Evolutionary conservation across 1,140 invertebrate genomes (phyloP).

Genomic region (Brachionus calyciflorus): DNA sequence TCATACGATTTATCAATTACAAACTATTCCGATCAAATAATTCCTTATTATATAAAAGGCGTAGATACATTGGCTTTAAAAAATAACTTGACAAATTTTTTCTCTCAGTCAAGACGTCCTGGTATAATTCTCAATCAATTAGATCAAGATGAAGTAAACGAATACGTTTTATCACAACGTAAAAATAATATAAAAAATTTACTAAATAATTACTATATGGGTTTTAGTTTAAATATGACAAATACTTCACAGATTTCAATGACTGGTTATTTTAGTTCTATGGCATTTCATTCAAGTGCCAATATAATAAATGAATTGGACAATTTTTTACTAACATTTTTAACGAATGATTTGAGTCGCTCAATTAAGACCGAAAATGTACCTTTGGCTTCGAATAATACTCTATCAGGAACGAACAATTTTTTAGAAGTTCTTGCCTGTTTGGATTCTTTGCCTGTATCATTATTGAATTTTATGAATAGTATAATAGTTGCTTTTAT

Average conservation of each 20-base stretch:
- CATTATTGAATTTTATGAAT: conserved; percentile 40
- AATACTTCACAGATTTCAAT: not conserved
- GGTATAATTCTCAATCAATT: not conserved
- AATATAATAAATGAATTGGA: conserved; percentile 27
- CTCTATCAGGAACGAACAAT: conserved; percentile 29
- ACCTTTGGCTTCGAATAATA: conserved; percentile 26
- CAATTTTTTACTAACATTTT: not conserved
- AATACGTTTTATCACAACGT: not conserved
- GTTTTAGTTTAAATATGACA: conserved; percentile 21
- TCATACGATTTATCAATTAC: conserved; percentile 10
- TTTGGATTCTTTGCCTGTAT: conserved; percentile 40
- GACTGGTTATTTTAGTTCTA: conserved; percentile 15
- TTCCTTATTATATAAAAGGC: conserved; percentile 27
- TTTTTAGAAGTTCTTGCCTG: conserved; percentile 31
- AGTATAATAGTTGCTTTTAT: conserved; percentile 25
- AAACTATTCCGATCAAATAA: conserved; percentile 9
- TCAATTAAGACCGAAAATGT: conserved; percentile 5
- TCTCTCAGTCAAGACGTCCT: not conserved
- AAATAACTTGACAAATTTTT: not conserved
- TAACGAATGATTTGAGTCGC: not conserved
- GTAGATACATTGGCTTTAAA: not conserved
- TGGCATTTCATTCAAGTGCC: conserved; percentile 42
- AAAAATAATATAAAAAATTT: conserved; percentile 3
- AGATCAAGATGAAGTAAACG: not conserved
- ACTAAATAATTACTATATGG: conserved; percentile 25